Evolutionary conservation across 2,888 invertebrate species (phyloP).

Genomic region (Adineta ricciae): DNA sequence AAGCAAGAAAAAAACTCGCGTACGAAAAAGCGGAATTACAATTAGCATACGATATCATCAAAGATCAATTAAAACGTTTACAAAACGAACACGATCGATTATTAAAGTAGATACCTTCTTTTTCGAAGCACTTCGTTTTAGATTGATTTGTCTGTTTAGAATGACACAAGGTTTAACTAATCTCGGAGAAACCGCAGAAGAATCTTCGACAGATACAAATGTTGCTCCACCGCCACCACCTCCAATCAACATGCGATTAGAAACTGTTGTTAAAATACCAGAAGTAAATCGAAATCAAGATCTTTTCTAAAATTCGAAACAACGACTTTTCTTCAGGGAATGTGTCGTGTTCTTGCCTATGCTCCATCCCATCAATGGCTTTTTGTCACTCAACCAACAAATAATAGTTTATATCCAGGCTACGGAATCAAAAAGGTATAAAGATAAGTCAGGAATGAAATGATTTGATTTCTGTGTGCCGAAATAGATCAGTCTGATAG

Average conservation of each 20-base stretch:
- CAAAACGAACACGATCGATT: constrained; percentile 38
- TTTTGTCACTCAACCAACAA: constrained; percentile 65
- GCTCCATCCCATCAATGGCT: constrained; percentile 55
- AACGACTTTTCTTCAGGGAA: constrained; percentile 50
- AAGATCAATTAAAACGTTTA: constrained; percentile 42
- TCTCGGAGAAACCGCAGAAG: background rate
- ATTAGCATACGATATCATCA: constrained; percentile 41
- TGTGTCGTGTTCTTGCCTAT: constrained; percentile 69
- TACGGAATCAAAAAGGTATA: constrained; percentile 70
- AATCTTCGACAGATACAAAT: background rate
- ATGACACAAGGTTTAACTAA: background rate
- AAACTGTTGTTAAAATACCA: background rate
- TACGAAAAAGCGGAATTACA: constrained; percentile 53
- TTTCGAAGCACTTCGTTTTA: no score
- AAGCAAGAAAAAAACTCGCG: constrained; percentile 58
- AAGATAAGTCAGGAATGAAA: background rate
- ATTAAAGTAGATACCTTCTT: constrained; percentile 34
- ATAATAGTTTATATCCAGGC: constrained; percentile 63
- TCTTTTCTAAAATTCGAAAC: background rate
- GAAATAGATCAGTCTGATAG: background rate
- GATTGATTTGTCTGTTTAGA: background rate
- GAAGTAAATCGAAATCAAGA: background rate
- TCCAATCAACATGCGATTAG: background rate
- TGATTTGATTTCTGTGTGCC: background rate
- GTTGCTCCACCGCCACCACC: background rate